Evolutionary conservation across 2,888 invertebrate species (phyloP), one percentile per base, ranked within the genome.

Genomic region (Pasiphila rectangulata): DNA sequence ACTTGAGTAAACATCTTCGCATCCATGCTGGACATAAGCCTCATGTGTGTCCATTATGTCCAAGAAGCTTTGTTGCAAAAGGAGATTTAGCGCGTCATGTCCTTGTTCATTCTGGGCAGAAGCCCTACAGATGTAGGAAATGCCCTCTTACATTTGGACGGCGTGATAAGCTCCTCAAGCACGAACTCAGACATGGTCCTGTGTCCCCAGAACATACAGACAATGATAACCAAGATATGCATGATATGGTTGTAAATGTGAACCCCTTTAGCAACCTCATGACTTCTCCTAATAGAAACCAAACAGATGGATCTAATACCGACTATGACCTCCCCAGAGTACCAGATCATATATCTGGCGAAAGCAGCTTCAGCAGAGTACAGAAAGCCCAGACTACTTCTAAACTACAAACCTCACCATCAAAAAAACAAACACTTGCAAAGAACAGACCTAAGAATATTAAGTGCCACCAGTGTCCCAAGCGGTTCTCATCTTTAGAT

Each of bases 11-110:
- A 69, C 94, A 94, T 70, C 89, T 94, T 65, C 89, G 93, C 43
- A 93, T 93, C 32, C 94, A 94, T 75, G 92, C 92, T 21, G 92
- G 93, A 0, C 90, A 92, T 12, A 93, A 93, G 61, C 93, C 94
- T 0, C 93, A 93, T 72, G 93, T 93, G 0, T 94, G 94, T 64
- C 91, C 91, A 17, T 88, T 92, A 46, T 94, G 94, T 62, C 93
- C 94, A 1, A 91, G 93, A 56, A 93, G 93, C 38, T 94, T 94
- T 80, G 92, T 92, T 38, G 92, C 92, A 0, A 91, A 92, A 61
- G 90, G 90, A 12, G 94, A 94, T 65, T 74, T 94, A 29, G 89
- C 91, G 40, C 82, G 92, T 0, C 94, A 94, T 81, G 90, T 92
- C 1, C 82, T 92, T 41, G 90, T 93, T 4, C 94, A 94, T 69